phyloP scores from a whole-genome alignment of 2,797 vertebrate genomes.

The Myotis pilosus region DNA sequence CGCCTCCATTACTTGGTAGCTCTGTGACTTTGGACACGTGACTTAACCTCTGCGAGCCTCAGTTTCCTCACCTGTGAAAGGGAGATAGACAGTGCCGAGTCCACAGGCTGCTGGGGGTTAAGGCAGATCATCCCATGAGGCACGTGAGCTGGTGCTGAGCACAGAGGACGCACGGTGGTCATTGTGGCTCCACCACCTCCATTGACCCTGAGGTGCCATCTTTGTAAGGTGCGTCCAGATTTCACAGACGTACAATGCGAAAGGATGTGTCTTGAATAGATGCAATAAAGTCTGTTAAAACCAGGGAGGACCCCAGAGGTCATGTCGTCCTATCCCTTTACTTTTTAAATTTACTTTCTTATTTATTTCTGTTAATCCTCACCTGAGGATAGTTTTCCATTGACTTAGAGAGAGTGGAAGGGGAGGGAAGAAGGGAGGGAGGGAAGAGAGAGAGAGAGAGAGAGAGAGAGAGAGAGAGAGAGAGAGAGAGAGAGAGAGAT shows the following conservation, averaged over 20 bases:
- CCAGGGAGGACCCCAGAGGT: not conserved
- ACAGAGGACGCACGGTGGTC: not conserved
- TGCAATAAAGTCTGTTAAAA: not conserved
- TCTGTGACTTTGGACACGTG: not conserved
- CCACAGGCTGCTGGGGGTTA: not conserved
- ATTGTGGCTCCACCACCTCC: not conserved
- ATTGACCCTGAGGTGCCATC: not conserved
- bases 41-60: not conserved
- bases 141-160: accelerated
- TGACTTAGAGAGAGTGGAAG: no score
- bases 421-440: no score
- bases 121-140: not conserved
- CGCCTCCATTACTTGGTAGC: not conserved
- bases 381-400: no score
- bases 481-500: no score
- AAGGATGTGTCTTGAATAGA: not conserved
- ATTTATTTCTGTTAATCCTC: no score
- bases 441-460: no score
- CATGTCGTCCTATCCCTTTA: not conserved
- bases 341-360: not conserved
- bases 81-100: not conserved
- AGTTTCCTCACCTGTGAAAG: not conserved
- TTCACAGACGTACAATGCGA: not conserved
- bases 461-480: no score
- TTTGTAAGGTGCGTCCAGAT: not conserved